Base-by-base conservation (phyloP, 2,888 invertebrate species). In the Timema cristinae region DNA sequence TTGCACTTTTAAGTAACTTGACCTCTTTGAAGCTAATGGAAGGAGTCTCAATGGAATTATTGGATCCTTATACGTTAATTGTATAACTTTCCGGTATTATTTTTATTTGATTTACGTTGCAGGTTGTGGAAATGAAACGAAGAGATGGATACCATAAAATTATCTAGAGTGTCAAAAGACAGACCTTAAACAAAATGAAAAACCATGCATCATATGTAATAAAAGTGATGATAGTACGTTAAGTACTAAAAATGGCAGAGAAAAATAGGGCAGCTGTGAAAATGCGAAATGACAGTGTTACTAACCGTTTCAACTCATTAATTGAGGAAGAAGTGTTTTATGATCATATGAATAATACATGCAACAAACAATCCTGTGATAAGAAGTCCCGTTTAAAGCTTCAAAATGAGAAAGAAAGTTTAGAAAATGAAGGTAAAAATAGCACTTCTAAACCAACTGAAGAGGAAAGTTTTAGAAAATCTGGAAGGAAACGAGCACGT, bases 51-150 rank as follows among this genome's bases (percentile, higher is more conserved):
- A n/a, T n/a, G n/a, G n/a, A n/a, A n/a, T n/a, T n/a, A n/a, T n/a
- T n/a, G n/a, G n/a, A n/a, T n/a, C n/a, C n/a, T n/a, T n/a, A n/a
- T n/a, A n/a, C n/a, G n/a, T n/a, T n/a, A n/a, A n/a, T n/a, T n/a
- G n/a, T n/a, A 16, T 68, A 72, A 32, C 70, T 66, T 49, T 56
- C n/a, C 10, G 54, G 54, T 11, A 61, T 52, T 48, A 70, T 70
- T 54, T 15, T 70, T 50, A 67, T 50, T 61, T 71, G 9, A 7
- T 48, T 66, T 8, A 10, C 66, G n/a, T n/a, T n/a, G n/a, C n/a
- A 48, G 50, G 16, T 16, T 48, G 6, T 51, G 52, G 32, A 6
- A 54, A 66, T 68, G 61, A 61, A 61, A 61, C 16, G 61, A 61
- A 61, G 8, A 10, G n/a, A 61, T n/a, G n/a, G n/a, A n/a, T n/a